Conservation (phyloP, 2,888 invertebrate genomes). For the Hydraecia micacea region DNA sequence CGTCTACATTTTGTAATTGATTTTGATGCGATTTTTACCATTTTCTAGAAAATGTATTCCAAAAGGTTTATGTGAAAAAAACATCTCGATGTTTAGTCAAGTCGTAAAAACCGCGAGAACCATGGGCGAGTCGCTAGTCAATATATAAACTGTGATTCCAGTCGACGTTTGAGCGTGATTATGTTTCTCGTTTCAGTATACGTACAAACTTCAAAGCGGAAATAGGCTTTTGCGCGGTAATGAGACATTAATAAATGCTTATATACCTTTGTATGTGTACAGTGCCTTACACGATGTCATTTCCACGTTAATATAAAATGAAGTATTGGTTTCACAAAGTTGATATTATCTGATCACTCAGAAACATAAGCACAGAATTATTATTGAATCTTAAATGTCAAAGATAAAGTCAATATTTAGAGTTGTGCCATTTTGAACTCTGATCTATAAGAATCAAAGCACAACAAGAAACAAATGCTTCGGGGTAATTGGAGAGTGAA, state of each 20-base stretch:
- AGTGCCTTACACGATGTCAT: slow-evolving; percentile 25
- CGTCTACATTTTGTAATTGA: background rate
- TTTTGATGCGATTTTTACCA: background rate
- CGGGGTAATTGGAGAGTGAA: slow-evolving; percentile 10
- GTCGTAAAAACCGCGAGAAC: background rate
- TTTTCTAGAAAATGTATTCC: background rate
- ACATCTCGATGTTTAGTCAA: background rate
- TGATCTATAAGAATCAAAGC: slow-evolving; percentile 11
- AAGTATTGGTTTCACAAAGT: slow-evolving; percentile 43
- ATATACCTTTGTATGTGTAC: slow-evolving; percentile 14
- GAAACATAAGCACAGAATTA: background rate
- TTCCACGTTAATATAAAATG: slow-evolving; percentile 38
- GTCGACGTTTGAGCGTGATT: slow-evolving; percentile 46
- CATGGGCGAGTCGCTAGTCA: background rate
- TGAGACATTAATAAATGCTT: slow-evolving; percentile 51
- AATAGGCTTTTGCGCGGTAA: slow-evolving; percentile 45
- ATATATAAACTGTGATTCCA: slow-evolving; percentile 19
- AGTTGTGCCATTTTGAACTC: slow-evolving; percentile 24
- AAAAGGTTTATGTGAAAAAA: background rate
- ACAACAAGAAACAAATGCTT: slow-evolving; percentile 29
- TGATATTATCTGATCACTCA: slow-evolving; percentile 6
- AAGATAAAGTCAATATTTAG: slow-evolving; percentile 25
- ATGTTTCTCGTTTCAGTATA: slow-evolving; percentile 31
- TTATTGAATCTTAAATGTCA: slow-evolving; percentile 7
- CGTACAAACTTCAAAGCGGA: slow-evolving; percentile 58